These are phyloP conservation scores for Listrodromus nycthemerus DNA, from an alignment of 2,888 invertebrate genomes.

Conservation along the genomic window DNA sequence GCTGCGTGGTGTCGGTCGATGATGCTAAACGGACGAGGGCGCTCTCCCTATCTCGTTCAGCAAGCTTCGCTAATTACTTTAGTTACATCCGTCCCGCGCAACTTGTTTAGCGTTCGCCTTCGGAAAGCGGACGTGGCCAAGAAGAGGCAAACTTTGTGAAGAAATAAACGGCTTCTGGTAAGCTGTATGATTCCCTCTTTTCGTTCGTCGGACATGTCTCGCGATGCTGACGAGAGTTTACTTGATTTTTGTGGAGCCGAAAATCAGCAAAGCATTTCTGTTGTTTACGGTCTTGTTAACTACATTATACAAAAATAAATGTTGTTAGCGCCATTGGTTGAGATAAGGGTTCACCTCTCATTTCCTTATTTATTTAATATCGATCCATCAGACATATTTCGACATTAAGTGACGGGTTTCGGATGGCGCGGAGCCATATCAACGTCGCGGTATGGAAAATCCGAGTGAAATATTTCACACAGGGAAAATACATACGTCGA, in stretches of 20 bases:
- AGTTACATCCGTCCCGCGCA: slow-evolving; percentile 75
- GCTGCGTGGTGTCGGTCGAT: slow-evolving; percentile 22
- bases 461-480: slow-evolving; percentile 29
- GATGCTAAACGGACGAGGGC: slow-evolving; percentile 52
- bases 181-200: background rate
- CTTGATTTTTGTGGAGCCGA: background rate
- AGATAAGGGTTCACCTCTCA: background rate
- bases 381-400: slow-evolving; percentile 5
- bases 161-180: slow-evolving; percentile 35
- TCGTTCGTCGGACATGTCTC: background rate
- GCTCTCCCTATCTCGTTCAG: slow-evolving; percentile 66
- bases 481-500: background rate
- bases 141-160: slow-evolving; percentile 21
- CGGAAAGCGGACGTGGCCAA: slow-evolving; percentile 33
- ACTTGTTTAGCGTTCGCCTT: slow-evolving; percentile 57
- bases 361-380: slow-evolving; percentile 10
- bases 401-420: slow-evolving; percentile 4
- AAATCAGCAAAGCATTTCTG: too few species aligned
- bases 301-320: too few species aligned
- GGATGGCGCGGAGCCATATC: slow-evolving; percentile 11
- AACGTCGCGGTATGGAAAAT: slow-evolving; percentile 4
- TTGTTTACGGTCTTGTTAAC: too few species aligned
- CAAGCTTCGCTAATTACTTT: slow-evolving; percentile 81
- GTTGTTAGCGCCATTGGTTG: background rate
- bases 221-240: background rate